A percentile compares a stretch with the other conserved stretches of the same genome.
These are phyloP conservation scores for Nannobrachium achirus DNA, from an alignment of 2,113 vertebrate genomes.

Conservation along the genomic window DNA sequence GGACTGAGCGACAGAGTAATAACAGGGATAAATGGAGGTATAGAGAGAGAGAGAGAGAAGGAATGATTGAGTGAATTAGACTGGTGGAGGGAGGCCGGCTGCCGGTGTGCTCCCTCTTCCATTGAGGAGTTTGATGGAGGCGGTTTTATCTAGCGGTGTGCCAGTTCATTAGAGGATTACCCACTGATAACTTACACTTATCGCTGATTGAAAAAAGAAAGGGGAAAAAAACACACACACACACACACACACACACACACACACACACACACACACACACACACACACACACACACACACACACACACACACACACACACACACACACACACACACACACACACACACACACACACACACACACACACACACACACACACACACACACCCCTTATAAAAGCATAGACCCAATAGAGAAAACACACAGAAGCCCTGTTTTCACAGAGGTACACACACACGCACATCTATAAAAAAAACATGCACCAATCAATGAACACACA, in stretches of 20 bases:
- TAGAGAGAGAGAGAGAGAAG: constrained; percentile 3
- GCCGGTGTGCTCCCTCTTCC: constrained; percentile 44
- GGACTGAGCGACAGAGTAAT: neutral
- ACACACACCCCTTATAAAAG: neutral
- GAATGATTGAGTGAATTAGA: neutral
- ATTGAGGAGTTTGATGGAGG: constrained; percentile 50
- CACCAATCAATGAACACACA: too few relatives aligned
- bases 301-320: constrained; percentile 24
- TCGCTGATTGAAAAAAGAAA: constrained; percentile 56
- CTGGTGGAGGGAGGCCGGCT: too few relatives aligned
- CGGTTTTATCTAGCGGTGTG: constrained; percentile 56
- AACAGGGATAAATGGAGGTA: neutral
- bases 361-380: neutral
- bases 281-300: constrained; percentile 1
- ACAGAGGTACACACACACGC: too few relatives aligned
- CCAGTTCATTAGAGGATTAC: constrained; percentile 70
- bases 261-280: neutral
- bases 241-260: neutral
- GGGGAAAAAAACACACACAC: neutral
- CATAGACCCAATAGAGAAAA: too few relatives aligned
- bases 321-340: constrained; percentile 9
- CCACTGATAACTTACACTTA: constrained; percentile 56
- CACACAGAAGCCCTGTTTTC: too few relatives aligned
- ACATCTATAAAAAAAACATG: too few relatives aligned
- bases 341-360: constrained; percentile 16